phyloP scores from a whole-genome alignment of 1,140 invertebrate genomes.

The Drosophila sechellia region DNA sequence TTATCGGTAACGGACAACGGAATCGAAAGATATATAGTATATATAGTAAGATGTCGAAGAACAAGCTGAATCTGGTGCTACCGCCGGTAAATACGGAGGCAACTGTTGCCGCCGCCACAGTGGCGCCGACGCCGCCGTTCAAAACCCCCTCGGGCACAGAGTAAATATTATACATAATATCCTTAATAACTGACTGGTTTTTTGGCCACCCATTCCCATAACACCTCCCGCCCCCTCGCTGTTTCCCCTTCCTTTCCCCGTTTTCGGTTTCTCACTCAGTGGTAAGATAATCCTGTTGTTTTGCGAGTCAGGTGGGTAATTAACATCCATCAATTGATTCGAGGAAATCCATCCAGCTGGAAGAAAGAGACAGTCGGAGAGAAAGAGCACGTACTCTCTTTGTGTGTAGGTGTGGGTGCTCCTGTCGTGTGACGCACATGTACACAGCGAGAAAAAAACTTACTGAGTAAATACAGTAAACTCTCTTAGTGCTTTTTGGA shows the following conservation, averaged over 20 bases:
- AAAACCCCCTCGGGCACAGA: conserved; percentile 88
- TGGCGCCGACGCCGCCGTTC: conserved; percentile 88
- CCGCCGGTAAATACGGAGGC: conserved; percentile 94
- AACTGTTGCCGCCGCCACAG: conserved; percentile 87
- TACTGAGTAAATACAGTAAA: too few species aligned
- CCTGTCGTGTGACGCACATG: not conserved
- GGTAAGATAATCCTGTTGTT: not conserved
- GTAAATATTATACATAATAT: conserved; percentile 85
- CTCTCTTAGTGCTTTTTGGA: too few species aligned
- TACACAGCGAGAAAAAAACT: not conserved
- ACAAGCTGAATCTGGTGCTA: conserved; percentile 96
- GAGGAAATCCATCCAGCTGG: conserved; percentile 5
- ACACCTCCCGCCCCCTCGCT: not conserved
- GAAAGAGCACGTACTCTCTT: not conserved
- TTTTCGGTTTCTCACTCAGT: not conserved
- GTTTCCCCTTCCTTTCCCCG: not conserved
- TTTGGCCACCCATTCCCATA: conserved; percentile 1
- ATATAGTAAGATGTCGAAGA: conserved; percentile 91
- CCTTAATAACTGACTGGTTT: conserved; percentile 6
- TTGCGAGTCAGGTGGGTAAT: conserved; percentile 8
- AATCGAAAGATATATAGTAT: not conserved
- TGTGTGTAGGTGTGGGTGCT: conserved; percentile 10
- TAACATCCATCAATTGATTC: conserved; percentile 20
- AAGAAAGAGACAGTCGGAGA: not conserved
- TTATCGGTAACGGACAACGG: not conserved